A percentile compares a stretch with the other conserved stretches of the same genome.
phyloP scores from a whole-genome alignment of 2,888 invertebrate genomes.

The Eledona agricola region DNA sequence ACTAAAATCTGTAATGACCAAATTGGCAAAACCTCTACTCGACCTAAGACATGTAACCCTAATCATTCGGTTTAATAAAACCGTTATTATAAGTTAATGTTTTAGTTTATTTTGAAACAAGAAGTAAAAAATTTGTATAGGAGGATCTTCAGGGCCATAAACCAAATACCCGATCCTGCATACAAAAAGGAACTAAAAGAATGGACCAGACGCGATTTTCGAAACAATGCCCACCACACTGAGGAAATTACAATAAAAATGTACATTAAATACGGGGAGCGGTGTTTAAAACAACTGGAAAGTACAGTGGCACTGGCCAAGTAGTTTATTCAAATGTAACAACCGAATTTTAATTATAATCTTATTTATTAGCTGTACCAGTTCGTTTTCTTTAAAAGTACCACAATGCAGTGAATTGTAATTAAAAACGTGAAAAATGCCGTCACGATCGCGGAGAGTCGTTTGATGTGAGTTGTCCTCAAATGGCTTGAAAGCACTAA shows the following conservation, averaged over 20 bases:
- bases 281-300: conserved; percentile 74
- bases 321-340: conserved; percentile 45
- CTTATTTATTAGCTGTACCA: too few species aligned
- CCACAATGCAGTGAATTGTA: conserved; percentile 57
- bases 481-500: conserved; percentile 46
- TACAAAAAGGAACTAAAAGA: conserved; percentile 72
- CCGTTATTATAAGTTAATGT: conserved; percentile 44
- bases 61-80: conserved; percentile 13
- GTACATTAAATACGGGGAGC: conserved; percentile 74
- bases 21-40: conserved; percentile 54
- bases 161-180: conserved; percentile 70
- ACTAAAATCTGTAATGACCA: conserved; percentile 18
- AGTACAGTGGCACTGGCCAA: conserved; percentile 71
- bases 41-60: conserved; percentile 73
- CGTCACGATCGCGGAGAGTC: conserved; percentile 71
- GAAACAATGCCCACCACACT: conserved; percentile 72
- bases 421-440: conserved; percentile 75
- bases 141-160: conserved; percentile 74
- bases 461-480: conserved; percentile 61
- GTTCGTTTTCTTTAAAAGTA: too few species aligned
- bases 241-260: conserved; percentile 80
- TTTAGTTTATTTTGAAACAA: conserved; percentile 81
- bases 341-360: conserved; percentile 2
- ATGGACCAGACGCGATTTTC: conserved; percentile 81
- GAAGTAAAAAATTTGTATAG: conserved; percentile 81